Conservation (phyloP, 2,113 vertebrate species). For the Aphelocoma coerulescens region DNA sequence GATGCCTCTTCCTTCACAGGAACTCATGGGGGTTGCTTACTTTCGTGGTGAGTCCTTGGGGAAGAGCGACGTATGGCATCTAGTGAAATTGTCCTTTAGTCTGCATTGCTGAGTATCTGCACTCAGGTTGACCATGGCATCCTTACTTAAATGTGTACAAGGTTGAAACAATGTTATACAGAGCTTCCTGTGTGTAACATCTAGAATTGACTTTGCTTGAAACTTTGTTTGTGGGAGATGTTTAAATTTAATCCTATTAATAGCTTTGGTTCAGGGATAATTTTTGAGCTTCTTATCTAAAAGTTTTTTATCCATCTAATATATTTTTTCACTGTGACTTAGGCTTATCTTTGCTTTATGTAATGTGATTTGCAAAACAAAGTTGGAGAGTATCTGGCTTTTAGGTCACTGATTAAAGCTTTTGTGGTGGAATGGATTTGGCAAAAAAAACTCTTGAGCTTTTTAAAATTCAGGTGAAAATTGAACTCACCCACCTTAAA, state of each 20-base stretch:
- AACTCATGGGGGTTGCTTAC: neutral
- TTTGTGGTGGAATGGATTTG: neutral
- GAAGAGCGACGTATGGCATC: neutral
- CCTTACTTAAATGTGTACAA: neutral
- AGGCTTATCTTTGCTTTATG: neutral
- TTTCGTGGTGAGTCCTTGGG: neutral
- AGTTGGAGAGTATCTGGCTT: neutral
- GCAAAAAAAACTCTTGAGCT: neutral
- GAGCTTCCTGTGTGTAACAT: neutral
- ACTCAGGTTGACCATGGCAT: neutral
- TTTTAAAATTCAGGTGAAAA: neutral
- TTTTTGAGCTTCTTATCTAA: neutral
- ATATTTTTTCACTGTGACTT: neutral
- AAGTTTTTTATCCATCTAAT: neutral
- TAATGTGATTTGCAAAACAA: neutral
- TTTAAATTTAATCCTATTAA: neutral
- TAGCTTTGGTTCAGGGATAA: neutral
- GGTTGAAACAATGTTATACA: neutral
- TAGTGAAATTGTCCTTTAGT: neutral
- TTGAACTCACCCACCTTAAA: neutral
- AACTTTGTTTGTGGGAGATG: neutral
- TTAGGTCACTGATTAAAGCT: neutral
- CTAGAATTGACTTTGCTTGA: neutral
- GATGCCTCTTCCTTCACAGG: neutral
- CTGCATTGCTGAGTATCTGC: neutral